Percentiles rank a stretch among this genome's conserved stretches.
Conservation (phyloP, 2,797 vertebrate genomes). For the Clamator glandarius region DNA sequence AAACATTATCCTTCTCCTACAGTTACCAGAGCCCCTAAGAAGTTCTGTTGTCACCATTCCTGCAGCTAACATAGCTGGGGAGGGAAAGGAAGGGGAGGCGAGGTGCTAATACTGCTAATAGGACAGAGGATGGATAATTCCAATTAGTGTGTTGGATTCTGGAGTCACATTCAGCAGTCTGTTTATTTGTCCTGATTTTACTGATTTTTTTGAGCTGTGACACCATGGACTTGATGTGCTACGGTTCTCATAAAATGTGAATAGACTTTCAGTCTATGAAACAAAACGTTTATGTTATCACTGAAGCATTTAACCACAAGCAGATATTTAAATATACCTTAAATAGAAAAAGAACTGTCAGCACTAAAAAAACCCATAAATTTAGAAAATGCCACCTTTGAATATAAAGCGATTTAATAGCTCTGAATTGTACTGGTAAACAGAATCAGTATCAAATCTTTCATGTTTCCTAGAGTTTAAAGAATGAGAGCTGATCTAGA, state of each 20-base stretch:
- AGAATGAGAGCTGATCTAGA: background rate
- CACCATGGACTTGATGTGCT: background rate
- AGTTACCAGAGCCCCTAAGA: background rate
- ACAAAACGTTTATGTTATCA: background rate
- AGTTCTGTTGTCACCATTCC: background rate
- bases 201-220: background rate
- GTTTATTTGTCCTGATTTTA: background rate
- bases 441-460: background rate
- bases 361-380: background rate
- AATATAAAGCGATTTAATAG: background rate
- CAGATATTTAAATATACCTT: background rate
- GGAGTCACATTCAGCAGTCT: background rate
- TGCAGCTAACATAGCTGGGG: background rate
- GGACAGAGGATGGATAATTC: background rate
- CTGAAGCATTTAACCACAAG: background rate
- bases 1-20: background rate
- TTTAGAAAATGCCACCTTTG: background rate
- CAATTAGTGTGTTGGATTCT: background rate
- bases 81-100: too few relatives aligned
- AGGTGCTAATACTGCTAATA: background rate
- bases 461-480: background rate
- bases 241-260: background rate
- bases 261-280: background rate
- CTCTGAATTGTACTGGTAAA: background rate
- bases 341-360: background rate